Percentiles rank a stretch among this genome's conserved stretches.
These are phyloP conservation scores for Drosophila nigricruria DNA, from an alignment of 2,888 invertebrate species.

Conservation along the genomic window DNA sequence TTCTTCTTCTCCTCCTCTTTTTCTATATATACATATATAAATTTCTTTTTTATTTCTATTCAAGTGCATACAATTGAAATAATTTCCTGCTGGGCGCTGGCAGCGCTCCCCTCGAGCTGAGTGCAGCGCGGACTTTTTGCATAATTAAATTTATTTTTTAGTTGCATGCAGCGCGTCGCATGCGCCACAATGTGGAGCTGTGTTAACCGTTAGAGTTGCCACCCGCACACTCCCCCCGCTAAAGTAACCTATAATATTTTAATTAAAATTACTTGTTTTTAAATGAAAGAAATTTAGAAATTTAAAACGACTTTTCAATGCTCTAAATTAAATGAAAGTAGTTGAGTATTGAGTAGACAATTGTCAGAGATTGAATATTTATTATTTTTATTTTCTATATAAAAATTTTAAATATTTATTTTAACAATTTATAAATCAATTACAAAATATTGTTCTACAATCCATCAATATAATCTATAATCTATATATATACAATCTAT, in stretches of 20 bases:
- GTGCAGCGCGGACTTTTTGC: slow-evolving; percentile 75
- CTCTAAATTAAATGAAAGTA: background rate
- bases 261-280: slow-evolving; percentile 66
- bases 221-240: slow-evolving; percentile 31
- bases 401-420: too few relatives aligned
- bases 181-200: slow-evolving; percentile 12
- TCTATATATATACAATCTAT: too few relatives aligned
- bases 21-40: slow-evolving; percentile 5
- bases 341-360: too few relatives aligned
- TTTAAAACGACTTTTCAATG: background rate
- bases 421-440: too few relatives aligned
- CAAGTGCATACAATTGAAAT: slow-evolving; percentile 83
- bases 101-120: slow-evolving; percentile 34
- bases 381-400: background rate
- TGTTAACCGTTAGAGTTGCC: slow-evolving; percentile 24
- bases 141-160: slow-evolving; percentile 78
- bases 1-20: slow-evolving; percentile 1
- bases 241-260: slow-evolving; percentile 69
- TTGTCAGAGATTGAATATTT: background rate
- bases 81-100: slow-evolving; percentile 66
- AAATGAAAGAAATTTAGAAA: background rate
- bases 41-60: slow-evolving; percentile 38
- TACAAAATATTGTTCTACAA: too few relatives aligned
- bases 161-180: slow-evolving; percentile 56
- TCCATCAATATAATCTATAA: too few relatives aligned